Conservation (phyloP, 2,797 vertebrate genomes). For the Pseudomugil gertrudae region DNA sequence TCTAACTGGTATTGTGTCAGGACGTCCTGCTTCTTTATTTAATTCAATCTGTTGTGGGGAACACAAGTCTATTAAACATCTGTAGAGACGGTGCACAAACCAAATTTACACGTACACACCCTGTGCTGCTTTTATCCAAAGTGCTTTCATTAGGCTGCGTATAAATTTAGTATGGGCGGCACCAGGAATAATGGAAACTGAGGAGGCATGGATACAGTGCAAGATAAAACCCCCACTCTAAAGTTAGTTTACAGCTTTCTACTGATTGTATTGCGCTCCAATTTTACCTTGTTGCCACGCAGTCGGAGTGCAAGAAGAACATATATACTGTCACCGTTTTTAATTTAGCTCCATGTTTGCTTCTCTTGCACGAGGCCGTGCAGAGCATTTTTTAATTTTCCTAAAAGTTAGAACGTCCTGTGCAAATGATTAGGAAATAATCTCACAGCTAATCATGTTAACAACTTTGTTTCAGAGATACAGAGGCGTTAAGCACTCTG, state of each 20-base stretch:
- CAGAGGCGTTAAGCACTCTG: no score
- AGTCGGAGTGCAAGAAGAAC: constrained; percentile 5
- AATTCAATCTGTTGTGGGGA: constrained; percentile 39
- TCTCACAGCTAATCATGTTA: no score
- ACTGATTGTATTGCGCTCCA: constrained; percentile 6
- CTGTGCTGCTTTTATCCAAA: constrained; percentile 52
- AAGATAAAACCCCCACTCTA: constrained; percentile 43
- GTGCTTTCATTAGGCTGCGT: constrained; percentile 35
- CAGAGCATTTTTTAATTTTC: background rate
- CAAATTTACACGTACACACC: constrained; percentile 20
- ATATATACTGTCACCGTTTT: background rate
- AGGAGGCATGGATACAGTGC: constrained; percentile 22
- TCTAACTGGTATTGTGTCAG: constrained; percentile 37
- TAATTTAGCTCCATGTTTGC: constrained; percentile 6
- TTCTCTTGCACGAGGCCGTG: background rate
- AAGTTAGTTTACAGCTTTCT: constrained; percentile 46
- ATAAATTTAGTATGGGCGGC: constrained; percentile 38
- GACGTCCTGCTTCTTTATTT: constrained; percentile 38
- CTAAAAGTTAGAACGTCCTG: background rate
- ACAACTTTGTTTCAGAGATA: no score
- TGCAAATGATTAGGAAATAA: background rate
- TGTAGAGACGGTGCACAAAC: constrained; percentile 26
- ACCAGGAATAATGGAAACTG: constrained; percentile 53
- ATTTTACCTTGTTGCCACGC: constrained; percentile 49
- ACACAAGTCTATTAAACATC: constrained; percentile 30